Percentiles rank a stretch among this genome's conserved stretches.
phyloP scores from a whole-genome alignment of 2,113 vertebrate genomes.

The Rhinogobius similis region DNA sequence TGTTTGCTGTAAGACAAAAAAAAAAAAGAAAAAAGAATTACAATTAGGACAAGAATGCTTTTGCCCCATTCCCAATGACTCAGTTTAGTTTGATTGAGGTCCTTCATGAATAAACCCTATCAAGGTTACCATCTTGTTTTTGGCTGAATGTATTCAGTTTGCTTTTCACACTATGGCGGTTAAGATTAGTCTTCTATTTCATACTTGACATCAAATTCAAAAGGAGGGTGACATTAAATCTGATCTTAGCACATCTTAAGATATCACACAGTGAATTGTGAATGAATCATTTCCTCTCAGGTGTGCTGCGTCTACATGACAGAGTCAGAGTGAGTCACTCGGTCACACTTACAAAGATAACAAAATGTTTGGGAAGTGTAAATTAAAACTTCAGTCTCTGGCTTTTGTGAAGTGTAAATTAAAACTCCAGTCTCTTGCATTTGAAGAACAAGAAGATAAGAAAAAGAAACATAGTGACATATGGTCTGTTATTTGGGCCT shows the following conservation, averaged over 20 bases:
- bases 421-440: constrained; percentile 42
- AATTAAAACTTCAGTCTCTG: constrained; percentile 47
- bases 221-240: constrained; percentile 21
- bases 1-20: constrained; percentile 60
- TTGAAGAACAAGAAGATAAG: constrained; percentile 24
- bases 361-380: constrained; percentile 43
- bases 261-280: constrained; percentile 8
- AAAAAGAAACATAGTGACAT: constrained; percentile 38
- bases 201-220: not conserved
- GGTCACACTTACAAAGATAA: constrained; percentile 35
- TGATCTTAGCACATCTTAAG: constrained; percentile 13
- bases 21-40: not conserved
- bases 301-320: constrained; percentile 21
- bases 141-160: not conserved
- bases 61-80: not conserved
- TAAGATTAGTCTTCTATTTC: not conserved
- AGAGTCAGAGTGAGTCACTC: constrained; percentile 48
- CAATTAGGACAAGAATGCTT: not conserved
- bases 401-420: constrained; percentile 36
- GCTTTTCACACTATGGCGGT: not conserved
- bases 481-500: constrained; percentile 34
- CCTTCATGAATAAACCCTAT: not conserved
- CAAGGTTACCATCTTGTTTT: too few species aligned
- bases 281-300: constrained; percentile 44
- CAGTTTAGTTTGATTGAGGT: too few species aligned